Evolutionary conservation across 35 echinoderm and acorn worm genomes (phyloP).

Genomic region (Ophioderma brevispina): DNA sequence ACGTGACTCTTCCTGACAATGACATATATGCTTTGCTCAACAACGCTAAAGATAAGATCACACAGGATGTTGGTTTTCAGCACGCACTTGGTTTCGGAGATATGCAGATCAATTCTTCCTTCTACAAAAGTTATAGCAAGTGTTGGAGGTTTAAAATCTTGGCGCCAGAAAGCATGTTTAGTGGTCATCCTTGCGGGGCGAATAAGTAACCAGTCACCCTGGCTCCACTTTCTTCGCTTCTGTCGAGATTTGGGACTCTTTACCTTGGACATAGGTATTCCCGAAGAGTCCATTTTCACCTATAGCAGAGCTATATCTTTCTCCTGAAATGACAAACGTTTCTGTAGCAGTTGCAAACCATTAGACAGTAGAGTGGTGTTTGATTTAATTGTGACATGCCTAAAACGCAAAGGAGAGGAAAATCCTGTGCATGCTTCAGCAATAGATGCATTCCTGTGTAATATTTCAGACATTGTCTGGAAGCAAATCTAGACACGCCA

Average conservation of each 20-base stretch:
- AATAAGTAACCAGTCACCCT: not conserved
- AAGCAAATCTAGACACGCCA: conserved; percentile 20
- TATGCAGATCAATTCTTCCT: conserved; percentile 18
- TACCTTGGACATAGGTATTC: not conserved
- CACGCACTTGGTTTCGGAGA: not conserved
- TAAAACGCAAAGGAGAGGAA: not conserved
- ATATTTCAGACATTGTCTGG: not conserved
- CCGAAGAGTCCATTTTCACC: not conserved
- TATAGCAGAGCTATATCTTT: not conserved
- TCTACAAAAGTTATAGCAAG: not conserved
- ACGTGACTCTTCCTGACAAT: not conserved
- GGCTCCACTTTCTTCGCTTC: conserved; percentile 16
- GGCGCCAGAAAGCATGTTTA: not conserved
- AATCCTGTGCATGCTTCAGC: not conserved
- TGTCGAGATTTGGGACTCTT: conserved; percentile 28
- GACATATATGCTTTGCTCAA: not conserved
- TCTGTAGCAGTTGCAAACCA: not conserved
- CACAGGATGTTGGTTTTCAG: not conserved
- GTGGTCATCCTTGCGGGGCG: not conserved
- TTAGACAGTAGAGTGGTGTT: not conserved
- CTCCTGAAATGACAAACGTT: not conserved
- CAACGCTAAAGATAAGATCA: not conserved
- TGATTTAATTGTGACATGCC: not conserved
- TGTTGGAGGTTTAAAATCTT: not conserved
- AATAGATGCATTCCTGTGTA: not conserved